phyloP scores from a whole-genome alignment of 2,888 invertebrate species.

The Didymodactylos carnosus region DNA sequence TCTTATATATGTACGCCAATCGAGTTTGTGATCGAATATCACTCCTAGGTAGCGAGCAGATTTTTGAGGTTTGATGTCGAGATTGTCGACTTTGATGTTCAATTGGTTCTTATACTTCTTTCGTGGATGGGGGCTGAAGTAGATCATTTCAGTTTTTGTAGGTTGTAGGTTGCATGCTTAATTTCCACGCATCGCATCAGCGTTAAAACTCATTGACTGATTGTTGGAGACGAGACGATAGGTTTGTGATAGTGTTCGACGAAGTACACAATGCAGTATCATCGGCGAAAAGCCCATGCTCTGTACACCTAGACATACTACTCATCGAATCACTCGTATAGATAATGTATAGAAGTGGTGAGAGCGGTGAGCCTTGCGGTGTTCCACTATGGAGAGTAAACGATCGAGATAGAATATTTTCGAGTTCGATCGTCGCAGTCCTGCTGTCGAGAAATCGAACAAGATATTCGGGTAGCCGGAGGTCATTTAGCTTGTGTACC shows the following conservation, averaged over 20 bases:
- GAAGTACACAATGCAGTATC: neutral
- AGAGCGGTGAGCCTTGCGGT: conserved; percentile 1
- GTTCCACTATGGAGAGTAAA: neutral
- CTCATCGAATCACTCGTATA: neutral
- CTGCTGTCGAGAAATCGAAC: neutral
- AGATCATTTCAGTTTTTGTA: neutral
- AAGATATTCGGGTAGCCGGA: neutral
- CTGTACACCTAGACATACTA: neutral
- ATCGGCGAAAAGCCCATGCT: conserved; percentile 1
- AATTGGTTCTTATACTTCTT: neutral
- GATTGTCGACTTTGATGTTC: neutral
- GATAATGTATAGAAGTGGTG: neutral
- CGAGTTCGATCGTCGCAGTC: too few relatives aligned
- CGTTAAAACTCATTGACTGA: too few relatives aligned
- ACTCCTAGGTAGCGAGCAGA: neutral
- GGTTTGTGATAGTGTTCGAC: too few relatives aligned
- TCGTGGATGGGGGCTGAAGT: neutral
- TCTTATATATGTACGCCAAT: neutral
- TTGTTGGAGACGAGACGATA: too few relatives aligned
- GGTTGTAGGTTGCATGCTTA: too few relatives aligned
- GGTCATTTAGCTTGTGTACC: neutral
- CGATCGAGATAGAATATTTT: too few relatives aligned
- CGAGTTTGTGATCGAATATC: neutral
- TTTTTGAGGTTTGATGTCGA: neutral
- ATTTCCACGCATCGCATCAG: too few relatives aligned